These are phyloP conservation scores for Pherbina coryleti DNA, from an alignment of 2,888 invertebrate genomes.

Conservation along the genomic window DNA sequence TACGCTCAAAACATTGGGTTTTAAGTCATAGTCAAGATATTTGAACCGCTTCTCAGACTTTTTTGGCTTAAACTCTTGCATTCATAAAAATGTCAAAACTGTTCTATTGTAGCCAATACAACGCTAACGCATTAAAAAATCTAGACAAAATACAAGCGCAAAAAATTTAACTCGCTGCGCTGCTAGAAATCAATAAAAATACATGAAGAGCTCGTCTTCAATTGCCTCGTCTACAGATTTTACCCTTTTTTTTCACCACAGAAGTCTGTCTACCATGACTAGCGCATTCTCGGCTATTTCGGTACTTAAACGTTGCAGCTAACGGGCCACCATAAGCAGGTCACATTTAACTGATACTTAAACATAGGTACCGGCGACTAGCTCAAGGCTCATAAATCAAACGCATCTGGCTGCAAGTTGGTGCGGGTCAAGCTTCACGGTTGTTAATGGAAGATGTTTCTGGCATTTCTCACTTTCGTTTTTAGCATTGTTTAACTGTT, in stretches of 20 bases:
- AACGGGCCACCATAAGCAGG: too few species aligned
- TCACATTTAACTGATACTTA: too few species aligned
- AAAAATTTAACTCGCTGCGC: conserved; percentile 16
- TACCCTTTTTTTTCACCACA: background rate
- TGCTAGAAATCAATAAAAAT: conserved; percentile 18
- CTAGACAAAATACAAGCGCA: background rate
- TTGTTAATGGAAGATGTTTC: background rate
- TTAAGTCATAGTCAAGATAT: too few species aligned
- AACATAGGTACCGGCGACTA: too few species aligned
- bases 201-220: background rate
- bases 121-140: too few species aligned
- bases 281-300: background rate
- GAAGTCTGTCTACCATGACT: background rate
- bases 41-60: too few species aligned
- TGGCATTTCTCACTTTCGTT: conserved; percentile 25
- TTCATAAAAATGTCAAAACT: too few species aligned
- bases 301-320: too few species aligned
- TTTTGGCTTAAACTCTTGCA: too few species aligned
- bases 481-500: background rate
- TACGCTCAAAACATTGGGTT: too few species aligned
- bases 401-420: background rate
- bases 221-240: background rate
- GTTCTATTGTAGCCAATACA: too few species aligned
- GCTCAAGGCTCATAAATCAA: background rate
- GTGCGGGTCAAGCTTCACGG: background rate